Conservation (phyloP, 2,797 vertebrate genomes). For the Pipistrellus pipistrellus region DNA sequence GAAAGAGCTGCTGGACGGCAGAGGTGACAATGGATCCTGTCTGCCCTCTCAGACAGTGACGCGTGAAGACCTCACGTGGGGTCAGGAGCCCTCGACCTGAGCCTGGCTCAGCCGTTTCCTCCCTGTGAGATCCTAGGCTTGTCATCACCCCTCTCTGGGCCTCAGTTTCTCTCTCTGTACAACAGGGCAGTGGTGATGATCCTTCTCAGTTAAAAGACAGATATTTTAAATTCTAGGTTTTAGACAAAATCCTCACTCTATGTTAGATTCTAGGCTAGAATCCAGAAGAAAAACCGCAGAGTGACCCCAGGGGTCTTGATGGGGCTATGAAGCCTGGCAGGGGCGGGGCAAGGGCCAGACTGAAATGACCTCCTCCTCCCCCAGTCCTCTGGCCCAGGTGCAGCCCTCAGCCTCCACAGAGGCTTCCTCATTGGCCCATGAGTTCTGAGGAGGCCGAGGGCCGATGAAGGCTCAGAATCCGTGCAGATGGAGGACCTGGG, state of each 20-base stretch:
- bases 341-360: background rate
- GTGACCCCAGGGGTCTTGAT: background rate
- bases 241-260: background rate
- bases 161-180: background rate
- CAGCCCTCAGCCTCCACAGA: background rate
- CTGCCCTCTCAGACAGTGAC: background rate
- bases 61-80: background rate
- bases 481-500: background rate
- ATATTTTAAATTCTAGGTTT: constrained; percentile 18
- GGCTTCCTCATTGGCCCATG: background rate
- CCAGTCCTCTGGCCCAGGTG: background rate
- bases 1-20: background rate
- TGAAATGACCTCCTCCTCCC: background rate
- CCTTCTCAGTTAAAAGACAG: background rate
- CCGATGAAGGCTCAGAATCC: background rate
- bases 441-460: background rate
- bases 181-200: background rate
- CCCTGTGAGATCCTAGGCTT: background rate
- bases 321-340: background rate
- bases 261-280: background rate
- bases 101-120: background rate
- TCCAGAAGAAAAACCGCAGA: background rate
- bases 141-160: background rate
- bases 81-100: background rate
- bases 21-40: background rate